Percentiles rank a stretch among this genome's conserved stretches.
phyloP scores from a whole-genome alignment of 2,113 vertebrate genomes.

The Bos indicus region DNA sequence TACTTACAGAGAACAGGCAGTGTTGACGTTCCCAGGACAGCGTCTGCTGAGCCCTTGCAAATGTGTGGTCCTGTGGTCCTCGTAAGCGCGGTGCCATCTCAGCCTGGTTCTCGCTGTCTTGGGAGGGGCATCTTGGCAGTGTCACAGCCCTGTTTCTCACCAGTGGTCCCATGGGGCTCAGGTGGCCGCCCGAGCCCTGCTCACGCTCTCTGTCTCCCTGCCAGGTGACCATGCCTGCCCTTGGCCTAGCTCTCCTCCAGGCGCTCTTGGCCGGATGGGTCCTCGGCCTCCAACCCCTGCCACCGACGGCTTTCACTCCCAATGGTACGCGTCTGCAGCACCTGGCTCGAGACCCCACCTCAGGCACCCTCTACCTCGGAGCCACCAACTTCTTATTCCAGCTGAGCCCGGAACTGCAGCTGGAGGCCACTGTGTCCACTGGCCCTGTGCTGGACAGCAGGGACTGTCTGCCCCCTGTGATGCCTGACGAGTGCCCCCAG shows the following conservation, averaged over 20 bases:
- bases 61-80: neutral
- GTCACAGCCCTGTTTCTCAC: neutral
- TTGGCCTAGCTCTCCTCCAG: constrained; percentile 85
- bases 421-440: constrained; percentile 84
- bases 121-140: neutral
- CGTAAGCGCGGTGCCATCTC: neutral
- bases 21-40: neutral
- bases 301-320: constrained; percentile 80
- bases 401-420: constrained; percentile 84
- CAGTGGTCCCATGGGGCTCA: neutral
- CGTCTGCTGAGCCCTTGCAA: neutral
- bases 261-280: constrained; percentile 81
- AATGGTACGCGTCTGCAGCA: constrained; percentile 91
- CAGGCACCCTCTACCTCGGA: constrained; percentile 91
- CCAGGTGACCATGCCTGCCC: constrained; percentile 89
- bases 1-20: neutral
- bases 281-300: constrained; percentile 72
- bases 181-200: neutral
- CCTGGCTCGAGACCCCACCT: constrained; percentile 85
- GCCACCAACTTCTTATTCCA: constrained; percentile 94
- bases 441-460: constrained; percentile 93
- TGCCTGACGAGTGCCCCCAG: constrained; percentile 89
- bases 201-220: neutral
- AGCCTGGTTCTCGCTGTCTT: neutral
- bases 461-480: constrained; percentile 94